A percentile compares a stretch with the other conserved stretches of the same genome.
These are phyloP conservation scores for Hypotaenidia okinawae DNA, from an alignment of 2,797 vertebrate species.

Conservation along the genomic window DNA sequence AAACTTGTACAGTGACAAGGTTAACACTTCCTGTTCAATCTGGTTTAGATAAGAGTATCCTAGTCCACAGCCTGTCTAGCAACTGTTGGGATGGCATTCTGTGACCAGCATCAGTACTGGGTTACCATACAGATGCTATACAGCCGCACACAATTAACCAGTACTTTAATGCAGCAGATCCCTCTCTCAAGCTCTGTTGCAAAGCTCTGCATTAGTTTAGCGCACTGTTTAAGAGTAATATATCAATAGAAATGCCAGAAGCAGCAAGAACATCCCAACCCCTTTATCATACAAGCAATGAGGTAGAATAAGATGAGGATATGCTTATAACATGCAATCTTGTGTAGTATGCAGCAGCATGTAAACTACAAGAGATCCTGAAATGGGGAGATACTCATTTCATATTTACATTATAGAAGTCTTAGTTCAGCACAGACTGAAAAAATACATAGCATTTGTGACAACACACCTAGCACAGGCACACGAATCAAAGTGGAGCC, in stretches of 20 bases:
- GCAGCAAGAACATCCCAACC: slow-evolving; percentile 11
- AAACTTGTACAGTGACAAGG: not conserved
- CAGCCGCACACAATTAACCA: not conserved
- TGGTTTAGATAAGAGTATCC: not conserved
- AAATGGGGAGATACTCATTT: slow-evolving; percentile 66
- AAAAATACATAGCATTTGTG: not conserved
- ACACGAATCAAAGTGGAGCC: not conserved
- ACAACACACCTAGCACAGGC: slow-evolving; percentile 13
- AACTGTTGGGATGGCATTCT: not conserved
- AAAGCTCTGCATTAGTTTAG: not conserved
- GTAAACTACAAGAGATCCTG: not conserved
- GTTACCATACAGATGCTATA: not conserved
- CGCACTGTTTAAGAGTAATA: not conserved
- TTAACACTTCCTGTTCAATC: not conserved
- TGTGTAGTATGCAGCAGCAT: not conserved
- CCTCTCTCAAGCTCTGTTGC: not conserved
- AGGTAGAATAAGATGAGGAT: not conserved
- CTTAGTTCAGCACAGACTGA: not conserved
- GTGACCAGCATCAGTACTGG: not conserved
- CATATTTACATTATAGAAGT: not conserved
- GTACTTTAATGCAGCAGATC: not conserved
- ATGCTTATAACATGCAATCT: not conserved
- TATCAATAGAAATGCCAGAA: not conserved
- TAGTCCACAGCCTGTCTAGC: not conserved
- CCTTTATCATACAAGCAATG: not conserved